Conservation (phyloP, 1,140 invertebrate species). For the Bradysia coprophila region DNA sequence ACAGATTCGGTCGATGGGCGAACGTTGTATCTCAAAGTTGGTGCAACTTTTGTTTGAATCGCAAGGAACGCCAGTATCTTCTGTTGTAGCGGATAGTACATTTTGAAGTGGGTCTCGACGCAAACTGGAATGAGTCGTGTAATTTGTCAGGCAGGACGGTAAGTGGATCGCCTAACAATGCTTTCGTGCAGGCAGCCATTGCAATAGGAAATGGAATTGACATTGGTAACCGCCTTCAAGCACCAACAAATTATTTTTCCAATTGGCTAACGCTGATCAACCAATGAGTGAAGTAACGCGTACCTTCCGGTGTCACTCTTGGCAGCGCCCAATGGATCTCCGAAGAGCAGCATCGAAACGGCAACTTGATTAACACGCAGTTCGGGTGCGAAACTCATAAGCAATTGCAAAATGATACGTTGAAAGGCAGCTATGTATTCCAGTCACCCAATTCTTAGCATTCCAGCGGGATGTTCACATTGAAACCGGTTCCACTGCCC, state of each 20-base stretch:
- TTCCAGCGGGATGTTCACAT: conserved; percentile 86
- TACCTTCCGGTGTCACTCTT: conserved; percentile 74
- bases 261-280: conserved; percentile 63
- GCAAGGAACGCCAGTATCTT: conserved; percentile 53
- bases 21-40: no score
- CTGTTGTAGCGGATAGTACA: conserved; percentile 45
- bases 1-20: no score
- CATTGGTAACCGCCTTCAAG: conserved; percentile 92
- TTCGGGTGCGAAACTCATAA: conserved; percentile 77
- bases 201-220: conserved; percentile 66
- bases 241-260: conserved; percentile 58
- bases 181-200: conserved; percentile 71
- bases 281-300: conserved; percentile 76
- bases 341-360: conserved; percentile 87
- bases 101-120: conserved; percentile 44
- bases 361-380: no score
- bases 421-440: conserved; percentile 83
- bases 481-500: conserved; percentile 55
- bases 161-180: conserved; percentile 69
- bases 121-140: conserved; percentile 25
- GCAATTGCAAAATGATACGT: conserved; percentile 74
- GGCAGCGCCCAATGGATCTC: conserved; percentile 76
- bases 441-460: conserved; percentile 70
- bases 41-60: no score
- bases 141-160: conserved; percentile 26